Percentiles rank a stretch among this genome's conserved stretches.
These are phyloP conservation scores for Lagenorhynchus albirostris DNA, from an alignment of 2,113 vertebrate genomes.

Conservation along the genomic window DNA sequence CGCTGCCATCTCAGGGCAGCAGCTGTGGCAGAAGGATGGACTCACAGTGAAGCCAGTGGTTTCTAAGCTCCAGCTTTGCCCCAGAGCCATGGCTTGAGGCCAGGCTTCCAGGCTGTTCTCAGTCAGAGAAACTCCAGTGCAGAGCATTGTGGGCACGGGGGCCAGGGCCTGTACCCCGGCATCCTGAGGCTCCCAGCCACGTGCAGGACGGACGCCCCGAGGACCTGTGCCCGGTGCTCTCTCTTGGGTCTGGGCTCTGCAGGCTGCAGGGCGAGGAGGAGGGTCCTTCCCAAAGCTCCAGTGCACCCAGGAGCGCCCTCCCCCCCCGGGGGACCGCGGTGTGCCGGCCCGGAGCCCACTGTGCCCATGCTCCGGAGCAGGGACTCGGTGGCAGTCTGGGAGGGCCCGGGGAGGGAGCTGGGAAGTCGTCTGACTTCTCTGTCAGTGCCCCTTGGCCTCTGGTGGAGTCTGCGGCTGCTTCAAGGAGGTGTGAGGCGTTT, in stretches of 20 bases:
- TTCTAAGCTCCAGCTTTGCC: background rate
- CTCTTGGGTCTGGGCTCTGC: background rate
- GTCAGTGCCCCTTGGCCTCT: background rate
- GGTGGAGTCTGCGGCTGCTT: background rate
- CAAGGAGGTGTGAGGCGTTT: background rate
- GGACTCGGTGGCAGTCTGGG: accelerated
- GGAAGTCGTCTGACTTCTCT: background rate
- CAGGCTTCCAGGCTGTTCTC: background rate
- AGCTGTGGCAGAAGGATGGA: background rate
- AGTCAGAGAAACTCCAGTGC: background rate
- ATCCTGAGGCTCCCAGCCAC: background rate
- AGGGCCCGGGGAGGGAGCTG: background rate
- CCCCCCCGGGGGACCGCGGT: background rate
- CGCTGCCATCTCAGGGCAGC: background rate
- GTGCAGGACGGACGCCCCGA: background rate
- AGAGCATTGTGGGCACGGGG: background rate
- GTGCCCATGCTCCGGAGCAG: accelerated
- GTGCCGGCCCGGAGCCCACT: accelerated
- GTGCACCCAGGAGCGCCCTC: background rate
- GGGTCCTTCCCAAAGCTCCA: background rate
- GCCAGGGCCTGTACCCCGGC: accelerated
- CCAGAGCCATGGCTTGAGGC: background rate
- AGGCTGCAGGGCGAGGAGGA: background rate
- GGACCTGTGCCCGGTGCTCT: background rate
- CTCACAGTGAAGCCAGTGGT: background rate